Evolutionary conservation across 1,140 invertebrate species (phyloP), one percentile per base, ranked within the genome.

Genomic region (Drosophila ohnishii): DNA sequence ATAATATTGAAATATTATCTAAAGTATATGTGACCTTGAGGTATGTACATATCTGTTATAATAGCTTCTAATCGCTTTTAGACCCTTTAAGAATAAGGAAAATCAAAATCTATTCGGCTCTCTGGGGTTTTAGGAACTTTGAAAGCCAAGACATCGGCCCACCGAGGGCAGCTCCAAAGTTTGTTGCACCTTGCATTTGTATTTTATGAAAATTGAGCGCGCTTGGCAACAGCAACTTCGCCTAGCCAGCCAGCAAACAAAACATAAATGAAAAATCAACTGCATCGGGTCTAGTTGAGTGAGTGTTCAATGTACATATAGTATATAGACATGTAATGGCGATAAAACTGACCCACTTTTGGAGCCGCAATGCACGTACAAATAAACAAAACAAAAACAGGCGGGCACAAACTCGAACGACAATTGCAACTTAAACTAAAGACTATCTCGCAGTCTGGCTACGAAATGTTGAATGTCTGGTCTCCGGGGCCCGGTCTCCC

Each of bases 331-430:
- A 44, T 74, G 71, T 75, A 65, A 74, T 70, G 60, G 75, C 82
- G 82, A 85, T 86, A 85, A 86, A 85, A 86, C 75, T 85, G 82
- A 85, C 82, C 82, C 82, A 85, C 78, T 85, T 85, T 80, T 59
- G 28, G 48, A 71, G n/a, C 75, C 47, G 58, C 67, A 69, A 25
- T 76, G 69, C 69, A 72, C 66, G 69, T 72, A 71, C 69, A 70
- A 58, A 71, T 35, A 69, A 42, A 58, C 32, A 32, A 28, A 40
- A 40, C 47, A 16, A 45, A 45, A 19, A 50, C 16, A 72, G 34
- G n/a, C 35, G 25, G 28, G 32, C 66, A 73, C 16, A 53, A 53
- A 22, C 71, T 73, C 50, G 58, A 63, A 74, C 71, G 61, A 75
- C 73, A 75, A 75, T 59, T 75, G 61, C 73, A 75, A 75, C 72